Evolutionary conservation across 2,797 vertebrate genomes (phyloP).

Genomic region (Microchirus variegatus): DNA sequence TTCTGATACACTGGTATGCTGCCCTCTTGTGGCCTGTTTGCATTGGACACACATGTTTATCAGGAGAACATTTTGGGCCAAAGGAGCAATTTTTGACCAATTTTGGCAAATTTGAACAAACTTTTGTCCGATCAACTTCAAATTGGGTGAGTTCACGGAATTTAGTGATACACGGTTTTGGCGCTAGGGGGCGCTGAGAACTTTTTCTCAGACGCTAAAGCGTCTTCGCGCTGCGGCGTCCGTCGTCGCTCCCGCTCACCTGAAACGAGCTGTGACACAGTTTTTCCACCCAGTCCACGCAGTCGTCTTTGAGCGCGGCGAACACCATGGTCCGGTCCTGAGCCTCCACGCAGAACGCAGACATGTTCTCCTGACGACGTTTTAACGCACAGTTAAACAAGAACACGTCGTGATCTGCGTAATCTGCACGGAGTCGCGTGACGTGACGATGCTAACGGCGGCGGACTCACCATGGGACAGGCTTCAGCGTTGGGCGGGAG

Average conservation of each 20-base stretch:
- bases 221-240: neutral
- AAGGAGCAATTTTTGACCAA: too few relatives aligned
- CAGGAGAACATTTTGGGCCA: too few relatives aligned
- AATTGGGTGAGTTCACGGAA: too few relatives aligned
- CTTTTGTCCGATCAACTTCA: too few relatives aligned
- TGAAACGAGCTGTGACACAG: slow-evolving; percentile 87
- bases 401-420: too few relatives aligned
- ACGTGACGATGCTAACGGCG: neutral
- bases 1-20: too few relatives aligned
- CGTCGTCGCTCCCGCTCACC: slow-evolving; percentile 67
- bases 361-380: slow-evolving; percentile 82
- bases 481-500: slow-evolving; percentile 82
- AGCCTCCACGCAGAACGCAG: slow-evolving; percentile 89
- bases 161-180: too few relatives aligned
- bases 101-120: too few relatives aligned
- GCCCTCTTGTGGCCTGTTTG: too few relatives aligned
- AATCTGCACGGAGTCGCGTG: too few relatives aligned
- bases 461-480: slow-evolving; percentile 76
- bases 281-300: slow-evolving; percentile 87
- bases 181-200: neutral
- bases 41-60: too few relatives aligned
- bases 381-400: too few relatives aligned
- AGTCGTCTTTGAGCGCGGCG: slow-evolving; percentile 82
- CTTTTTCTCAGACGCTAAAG: neutral
- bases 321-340: slow-evolving; percentile 85